Conservation (phyloP, 2,113 vertebrate species). For the Daboia siamensis region DNA sequence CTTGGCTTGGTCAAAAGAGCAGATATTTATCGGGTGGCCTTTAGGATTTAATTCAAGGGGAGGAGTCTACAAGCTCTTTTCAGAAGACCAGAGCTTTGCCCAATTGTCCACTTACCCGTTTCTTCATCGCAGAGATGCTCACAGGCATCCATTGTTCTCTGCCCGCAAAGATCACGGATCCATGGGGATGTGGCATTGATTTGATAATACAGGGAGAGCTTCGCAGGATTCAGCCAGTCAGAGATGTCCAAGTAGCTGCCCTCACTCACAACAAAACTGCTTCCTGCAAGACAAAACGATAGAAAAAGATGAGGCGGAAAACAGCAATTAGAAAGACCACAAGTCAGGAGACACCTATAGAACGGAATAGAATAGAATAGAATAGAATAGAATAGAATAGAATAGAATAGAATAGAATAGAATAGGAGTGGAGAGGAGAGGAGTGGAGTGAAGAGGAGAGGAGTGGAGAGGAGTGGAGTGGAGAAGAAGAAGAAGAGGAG, state of each 20-base stretch:
- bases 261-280: constrained; percentile 95
- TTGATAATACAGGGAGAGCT: constrained; percentile 93
- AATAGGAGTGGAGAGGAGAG: too few relatives aligned
- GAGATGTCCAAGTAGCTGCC: constrained; percentile 96
- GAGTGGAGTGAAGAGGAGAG: too few relatives aligned
- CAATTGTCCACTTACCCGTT: constrained; percentile 79
- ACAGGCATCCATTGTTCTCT: constrained; percentile 91
- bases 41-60: background rate
- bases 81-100: background rate
- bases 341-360: too few relatives aligned
- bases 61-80: background rate
- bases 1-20: background rate
- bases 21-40: background rate
- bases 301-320: background rate
- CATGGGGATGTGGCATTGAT: constrained; percentile 91
- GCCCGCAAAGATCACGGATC: constrained; percentile 91
- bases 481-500: too few relatives aligned
- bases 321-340: background rate
- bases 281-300: constrained; percentile 72
- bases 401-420: too few relatives aligned
- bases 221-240: constrained; percentile 96
- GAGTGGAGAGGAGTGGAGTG: too few relatives aligned
- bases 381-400: too few relatives aligned
- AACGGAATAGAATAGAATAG: too few relatives aligned
- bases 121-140: constrained; percentile 95